phyloP scores from a whole-genome alignment of 2,113 vertebrate species.

The Zosterops lateralis region DNA sequence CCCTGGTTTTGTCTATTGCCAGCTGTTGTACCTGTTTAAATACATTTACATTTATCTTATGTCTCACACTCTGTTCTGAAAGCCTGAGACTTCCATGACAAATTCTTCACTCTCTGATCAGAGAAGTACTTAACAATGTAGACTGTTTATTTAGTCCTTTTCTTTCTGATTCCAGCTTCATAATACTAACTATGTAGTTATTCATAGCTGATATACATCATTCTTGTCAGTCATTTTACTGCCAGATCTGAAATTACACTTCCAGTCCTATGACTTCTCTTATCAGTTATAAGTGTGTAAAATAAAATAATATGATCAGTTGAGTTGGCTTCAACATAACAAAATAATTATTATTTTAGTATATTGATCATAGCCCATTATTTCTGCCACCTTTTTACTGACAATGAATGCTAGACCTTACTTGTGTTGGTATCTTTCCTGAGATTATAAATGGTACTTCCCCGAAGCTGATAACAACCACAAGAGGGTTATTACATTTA shows the following conservation, averaged over 20 bases:
- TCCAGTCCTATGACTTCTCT: not conserved
- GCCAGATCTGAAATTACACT: not conserved
- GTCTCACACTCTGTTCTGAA: not conserved
- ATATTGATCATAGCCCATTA: not conserved
- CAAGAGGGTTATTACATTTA: not conserved
- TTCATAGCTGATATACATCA: not conserved
- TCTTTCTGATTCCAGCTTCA: not conserved
- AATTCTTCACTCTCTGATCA: not conserved
- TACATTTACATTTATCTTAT: not conserved
- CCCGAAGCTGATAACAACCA: not conserved
- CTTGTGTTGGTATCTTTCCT: not conserved
- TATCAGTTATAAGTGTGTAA: not conserved
- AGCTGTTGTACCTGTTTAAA: not conserved
- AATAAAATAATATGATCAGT: not conserved
- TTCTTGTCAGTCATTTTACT: not conserved
- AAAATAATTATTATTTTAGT: not conserved
- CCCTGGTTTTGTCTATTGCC: not conserved
- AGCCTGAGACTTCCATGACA: not conserved
- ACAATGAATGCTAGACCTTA: not conserved
- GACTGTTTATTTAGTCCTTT: not conserved
- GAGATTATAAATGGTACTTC: not conserved
- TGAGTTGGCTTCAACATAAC: not conserved
- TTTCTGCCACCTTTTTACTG: not conserved
- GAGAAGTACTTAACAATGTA: not conserved
- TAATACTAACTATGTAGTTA: not conserved